Percentiles rank a stretch among this genome's conserved stretches.
Conservation (phyloP, 2,113 vertebrate genomes). For the Semicossyphus pulcher region DNA sequence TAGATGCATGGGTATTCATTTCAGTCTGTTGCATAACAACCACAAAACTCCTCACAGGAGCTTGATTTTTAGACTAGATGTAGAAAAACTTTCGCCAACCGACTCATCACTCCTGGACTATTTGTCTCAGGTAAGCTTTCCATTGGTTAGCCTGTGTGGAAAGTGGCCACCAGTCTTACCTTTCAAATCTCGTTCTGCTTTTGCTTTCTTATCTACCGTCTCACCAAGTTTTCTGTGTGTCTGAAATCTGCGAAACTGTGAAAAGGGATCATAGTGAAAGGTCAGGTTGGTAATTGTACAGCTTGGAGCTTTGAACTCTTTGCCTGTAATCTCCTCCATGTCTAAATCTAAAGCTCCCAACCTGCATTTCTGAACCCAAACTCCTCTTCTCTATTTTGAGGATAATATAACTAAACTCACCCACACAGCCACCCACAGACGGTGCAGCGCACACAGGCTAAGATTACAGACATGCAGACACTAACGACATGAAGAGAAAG, state of each 20-base stretch:
- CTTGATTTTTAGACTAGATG: too few species aligned
- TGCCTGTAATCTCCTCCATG: background rate
- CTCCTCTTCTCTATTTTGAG: conserved; percentile 25
- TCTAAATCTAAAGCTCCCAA: conserved; percentile 20
- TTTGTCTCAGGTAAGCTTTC: too few species aligned
- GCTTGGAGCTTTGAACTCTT: background rate
- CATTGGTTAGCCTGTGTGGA: too few species aligned
- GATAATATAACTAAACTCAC: conserved; percentile 32
- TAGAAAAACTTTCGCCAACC: too few species aligned
- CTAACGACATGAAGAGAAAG: conserved; percentile 6
- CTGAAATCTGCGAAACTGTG: background rate
- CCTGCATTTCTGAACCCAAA: conserved; percentile 29
- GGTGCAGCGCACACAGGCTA: conserved; percentile 7
- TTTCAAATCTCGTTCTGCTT: too few species aligned
- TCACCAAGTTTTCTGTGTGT: background rate
- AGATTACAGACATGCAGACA: conserved; percentile 33
- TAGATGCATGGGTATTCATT: too few species aligned
- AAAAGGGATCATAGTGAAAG: background rate
- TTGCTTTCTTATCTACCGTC: background rate
- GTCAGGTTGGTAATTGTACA: background rate
- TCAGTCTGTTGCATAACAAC: too few species aligned
- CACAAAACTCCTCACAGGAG: too few species aligned
- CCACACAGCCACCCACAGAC: conserved; percentile 43
- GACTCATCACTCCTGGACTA: too few species aligned
- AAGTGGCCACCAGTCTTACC: too few species aligned